Percentiles rank a stretch among this genome's conserved stretches.
Evolutionary conservation across 2,888 invertebrate genomes (phyloP).

Genomic region (Pilophorus perplexus): DNA sequence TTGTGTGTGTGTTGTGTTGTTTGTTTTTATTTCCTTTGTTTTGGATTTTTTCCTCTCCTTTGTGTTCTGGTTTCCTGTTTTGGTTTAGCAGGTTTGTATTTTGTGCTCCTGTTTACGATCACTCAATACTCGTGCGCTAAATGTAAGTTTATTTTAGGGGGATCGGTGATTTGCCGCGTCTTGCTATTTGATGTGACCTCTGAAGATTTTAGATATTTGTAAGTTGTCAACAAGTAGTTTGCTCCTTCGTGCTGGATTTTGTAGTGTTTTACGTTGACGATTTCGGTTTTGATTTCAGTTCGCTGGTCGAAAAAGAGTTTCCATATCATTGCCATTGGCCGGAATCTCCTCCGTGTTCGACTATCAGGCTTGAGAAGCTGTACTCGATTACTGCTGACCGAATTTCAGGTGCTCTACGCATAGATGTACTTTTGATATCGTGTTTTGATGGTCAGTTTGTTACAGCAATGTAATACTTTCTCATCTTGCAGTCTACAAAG

Average conservation of each 20-base stretch:
- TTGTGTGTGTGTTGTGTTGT: not conserved
- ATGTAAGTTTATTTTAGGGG: conserved; percentile 3
- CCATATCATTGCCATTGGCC: too few relatives aligned
- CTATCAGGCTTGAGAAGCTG: too few relatives aligned
- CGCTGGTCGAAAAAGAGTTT: not conserved
- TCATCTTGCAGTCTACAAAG: too few relatives aligned
- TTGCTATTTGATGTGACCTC: not conserved
- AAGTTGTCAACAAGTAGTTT: conserved; percentile 7
- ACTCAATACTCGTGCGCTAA: not conserved
- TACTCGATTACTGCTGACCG: too few relatives aligned
- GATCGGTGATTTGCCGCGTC: not conserved
- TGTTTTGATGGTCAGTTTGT: too few relatives aligned
- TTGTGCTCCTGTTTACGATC: too few relatives aligned
- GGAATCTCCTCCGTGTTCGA: too few relatives aligned
- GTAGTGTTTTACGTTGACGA: not conserved
- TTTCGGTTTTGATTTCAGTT: not conserved
- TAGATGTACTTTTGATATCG: too few relatives aligned
- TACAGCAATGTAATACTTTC: too few relatives aligned
- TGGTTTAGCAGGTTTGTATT: not conserved
- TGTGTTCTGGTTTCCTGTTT: not conserved
- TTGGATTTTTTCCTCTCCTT: not conserved
- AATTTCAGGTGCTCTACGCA: too few relatives aligned
- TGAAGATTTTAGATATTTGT: conserved; percentile 25
- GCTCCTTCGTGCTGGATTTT: not conserved
- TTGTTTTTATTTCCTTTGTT: not conserved